phyloP scores from a whole-genome alignment of 2,888 invertebrate genomes.

The Caenorhabditis sp. region DNA sequence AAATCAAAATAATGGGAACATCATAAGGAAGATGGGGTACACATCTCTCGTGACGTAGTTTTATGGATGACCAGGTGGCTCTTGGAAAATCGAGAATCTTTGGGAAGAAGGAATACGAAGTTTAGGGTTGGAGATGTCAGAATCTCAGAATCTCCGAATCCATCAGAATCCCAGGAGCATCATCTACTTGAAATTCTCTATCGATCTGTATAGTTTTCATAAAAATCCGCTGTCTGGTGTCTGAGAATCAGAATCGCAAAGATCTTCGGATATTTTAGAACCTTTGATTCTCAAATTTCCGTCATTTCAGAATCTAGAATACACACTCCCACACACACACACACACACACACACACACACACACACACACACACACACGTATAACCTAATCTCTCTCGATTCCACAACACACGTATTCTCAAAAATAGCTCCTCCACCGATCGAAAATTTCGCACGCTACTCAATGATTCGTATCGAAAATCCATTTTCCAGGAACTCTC shows the following conservation, averaged over 20 bases:
- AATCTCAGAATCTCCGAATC: neutral
- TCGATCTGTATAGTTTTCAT: too few species aligned
- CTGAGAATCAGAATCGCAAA: neutral
- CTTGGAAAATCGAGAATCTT: neutral
- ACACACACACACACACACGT: neutral
- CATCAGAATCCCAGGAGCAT: neutral
- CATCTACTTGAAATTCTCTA: too few species aligned
- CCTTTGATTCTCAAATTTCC: neutral
- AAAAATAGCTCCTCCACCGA: neutral
- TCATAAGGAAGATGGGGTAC: constrained; percentile 3
- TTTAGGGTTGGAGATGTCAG: neutral
- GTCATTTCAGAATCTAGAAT: too few species aligned
- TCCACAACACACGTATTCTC: neutral
- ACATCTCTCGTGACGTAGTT: constrained; percentile 13
- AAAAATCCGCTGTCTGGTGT: neutral
- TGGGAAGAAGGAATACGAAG: neutral
- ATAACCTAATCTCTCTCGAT: neutral
- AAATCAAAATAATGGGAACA: constrained; percentile 6
- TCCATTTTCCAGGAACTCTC: constrained; percentile 78
- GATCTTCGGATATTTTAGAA: neutral
- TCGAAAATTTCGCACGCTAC: constrained; percentile 39
- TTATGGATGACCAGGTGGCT: constrained; percentile 2
- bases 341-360: neutral
- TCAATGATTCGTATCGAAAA: neutral
- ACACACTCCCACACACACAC: neutral